A percentile compares a stretch with the other conserved stretches of the same genome.
These are phyloP conservation scores for Emys orbicularis DNA, from an alignment of 2,797 vertebrate genomes.

Conservation along the genomic window DNA sequence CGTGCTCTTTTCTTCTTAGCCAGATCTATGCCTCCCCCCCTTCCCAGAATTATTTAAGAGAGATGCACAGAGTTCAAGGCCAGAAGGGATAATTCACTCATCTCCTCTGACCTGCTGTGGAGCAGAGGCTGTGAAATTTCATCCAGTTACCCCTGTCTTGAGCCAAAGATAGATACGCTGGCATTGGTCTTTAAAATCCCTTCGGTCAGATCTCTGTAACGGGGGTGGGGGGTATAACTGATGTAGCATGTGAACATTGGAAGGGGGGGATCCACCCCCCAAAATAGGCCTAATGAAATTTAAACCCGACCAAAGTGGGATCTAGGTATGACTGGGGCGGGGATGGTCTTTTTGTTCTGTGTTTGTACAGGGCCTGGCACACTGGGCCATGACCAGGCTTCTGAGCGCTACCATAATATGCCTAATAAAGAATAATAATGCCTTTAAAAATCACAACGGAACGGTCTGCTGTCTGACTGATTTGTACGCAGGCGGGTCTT, in stretches of 20 bases:
- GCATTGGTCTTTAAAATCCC: not conserved
- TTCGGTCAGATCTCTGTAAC: not conserved
- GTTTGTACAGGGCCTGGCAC: not conserved
- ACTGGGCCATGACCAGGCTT: not conserved
- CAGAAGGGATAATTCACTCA: not conserved
- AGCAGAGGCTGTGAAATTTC: not conserved
- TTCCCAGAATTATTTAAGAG: not conserved
- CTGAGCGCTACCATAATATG: not conserved
- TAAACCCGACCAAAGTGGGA: not conserved
- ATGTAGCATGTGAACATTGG: not conserved
- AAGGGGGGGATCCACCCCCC: not conserved
- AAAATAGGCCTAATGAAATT: not conserved
- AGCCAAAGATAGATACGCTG: not conserved
- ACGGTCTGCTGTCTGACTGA: not conserved
- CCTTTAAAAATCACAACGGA: not conserved
- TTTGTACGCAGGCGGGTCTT: accelerated
- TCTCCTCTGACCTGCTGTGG: not conserved
- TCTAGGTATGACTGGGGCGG: not conserved
- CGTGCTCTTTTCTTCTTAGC: not conserved
- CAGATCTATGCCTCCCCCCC: not conserved
- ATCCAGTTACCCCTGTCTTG: not conserved
- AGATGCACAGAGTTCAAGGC: not conserved
- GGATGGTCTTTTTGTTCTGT: not conserved
- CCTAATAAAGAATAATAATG: not conserved
- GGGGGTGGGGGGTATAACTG: not conserved